Evolutionary conservation across 2,888 invertebrate species (phyloP).

Genomic region (Nemurella pictetii): DNA sequence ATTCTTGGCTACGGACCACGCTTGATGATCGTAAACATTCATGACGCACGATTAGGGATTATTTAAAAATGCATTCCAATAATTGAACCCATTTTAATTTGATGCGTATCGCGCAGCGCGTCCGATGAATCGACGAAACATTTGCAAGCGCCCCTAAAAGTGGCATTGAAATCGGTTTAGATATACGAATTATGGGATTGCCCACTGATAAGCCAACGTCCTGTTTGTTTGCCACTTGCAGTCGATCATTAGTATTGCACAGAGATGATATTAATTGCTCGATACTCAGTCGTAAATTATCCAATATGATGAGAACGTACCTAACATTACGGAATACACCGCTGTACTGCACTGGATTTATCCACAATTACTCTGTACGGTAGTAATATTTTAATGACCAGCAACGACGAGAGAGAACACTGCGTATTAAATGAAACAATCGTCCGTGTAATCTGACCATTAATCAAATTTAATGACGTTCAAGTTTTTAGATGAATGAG

Average conservation of each 20-base stretch:
- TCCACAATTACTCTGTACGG: background rate
- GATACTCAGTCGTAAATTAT: background rate
- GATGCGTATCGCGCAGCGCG: too few species aligned
- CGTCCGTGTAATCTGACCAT: background rate
- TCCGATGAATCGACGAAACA: too few species aligned
- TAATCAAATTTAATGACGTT: background rate
- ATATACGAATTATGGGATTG: background rate
- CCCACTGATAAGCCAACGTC: background rate
- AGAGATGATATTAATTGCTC: background rate
- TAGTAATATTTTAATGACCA: background rate
- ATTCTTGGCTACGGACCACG: too few species aligned
- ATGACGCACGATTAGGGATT: too few species aligned
- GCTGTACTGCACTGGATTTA: background rate
- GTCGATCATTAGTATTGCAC: background rate
- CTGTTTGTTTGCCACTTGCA: background rate
- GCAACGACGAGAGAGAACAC: background rate
- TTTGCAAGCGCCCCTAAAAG: too few species aligned
- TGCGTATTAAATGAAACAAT: background rate
- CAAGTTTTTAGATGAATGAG: background rate
- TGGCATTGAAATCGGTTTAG: background rate
- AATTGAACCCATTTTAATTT: too few species aligned
- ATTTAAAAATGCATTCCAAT: too few species aligned
- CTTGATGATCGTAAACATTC: too few species aligned
- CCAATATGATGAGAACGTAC: background rate
- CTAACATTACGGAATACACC: background rate